Evolutionary conservation across 2,797 vertebrate genomes (phyloP), one percentile per base, ranked within the genome.

Genomic region (Halcyon leucocephala): DNA sequence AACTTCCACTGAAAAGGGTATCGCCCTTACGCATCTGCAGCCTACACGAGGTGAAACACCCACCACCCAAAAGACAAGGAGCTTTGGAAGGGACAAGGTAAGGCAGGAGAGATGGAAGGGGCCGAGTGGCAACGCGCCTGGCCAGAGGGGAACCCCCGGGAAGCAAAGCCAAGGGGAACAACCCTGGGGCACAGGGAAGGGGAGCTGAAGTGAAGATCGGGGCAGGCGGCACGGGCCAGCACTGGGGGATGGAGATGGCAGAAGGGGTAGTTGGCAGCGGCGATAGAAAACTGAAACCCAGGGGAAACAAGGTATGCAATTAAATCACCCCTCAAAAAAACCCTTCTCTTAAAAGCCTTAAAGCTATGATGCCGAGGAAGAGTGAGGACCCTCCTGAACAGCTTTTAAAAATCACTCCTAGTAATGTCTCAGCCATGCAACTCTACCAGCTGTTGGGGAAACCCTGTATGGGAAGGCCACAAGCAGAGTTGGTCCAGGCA

Each of bases 141-240:
- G 46, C 25, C 54, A 35, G 57, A 39, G 26, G 31, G 2, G 2
- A 80, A 10, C 3, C 3, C 10, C 14, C 3, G 3, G 9, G 54
- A 67, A 60, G 21, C 6, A 49, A 76, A 90, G 20, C 1, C 3
- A 8, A 60, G 29, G 4, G 29, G 24, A 67, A 66, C 44, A 90
- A 60, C 21, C 22, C 19, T 0, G 0, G 52, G 35, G n/a, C 26
- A 58, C 0, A 0, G 16, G 44, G 8, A 84, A 91, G 49, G 21
- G 17, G 17, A 70, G 33, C 6, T 13, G 41, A 62, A 49, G 54
- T 2, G 11, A 57, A 90, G 42, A 12, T 1, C 3, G 48, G 14
- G 26, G 26, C 31, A 55, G 49, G 18, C 7, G 20, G 11, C 0
- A 0, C 15, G 10, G 19, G 18, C 41, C 24, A 26, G 25, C 0